A percentile compares a stretch with the other conserved stretches of the same genome.
Conservation (phyloP, 2,797 vertebrate genomes). For the Gorsachius magnificus region DNA sequence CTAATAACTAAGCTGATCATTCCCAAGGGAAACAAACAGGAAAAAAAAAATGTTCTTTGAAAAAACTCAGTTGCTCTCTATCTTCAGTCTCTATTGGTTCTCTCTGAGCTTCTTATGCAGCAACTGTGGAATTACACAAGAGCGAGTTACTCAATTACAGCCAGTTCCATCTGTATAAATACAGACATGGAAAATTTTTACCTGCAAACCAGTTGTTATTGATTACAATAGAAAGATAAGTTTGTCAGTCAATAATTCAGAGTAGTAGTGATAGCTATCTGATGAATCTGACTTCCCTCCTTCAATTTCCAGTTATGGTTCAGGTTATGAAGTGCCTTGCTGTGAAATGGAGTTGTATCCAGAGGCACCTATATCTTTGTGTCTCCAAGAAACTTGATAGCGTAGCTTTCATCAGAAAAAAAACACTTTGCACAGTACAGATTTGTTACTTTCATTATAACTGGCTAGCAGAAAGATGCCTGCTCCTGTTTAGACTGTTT, state of each 20-base stretch:
- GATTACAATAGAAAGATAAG: neutral
- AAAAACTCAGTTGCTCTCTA: neutral
- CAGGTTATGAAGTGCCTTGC: neutral
- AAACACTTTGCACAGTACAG: neutral
- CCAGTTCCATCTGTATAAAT: constrained; percentile 35
- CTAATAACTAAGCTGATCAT: neutral
- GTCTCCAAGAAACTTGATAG: neutral
- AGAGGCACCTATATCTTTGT: neutral
- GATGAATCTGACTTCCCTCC: neutral
- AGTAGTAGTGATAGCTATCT: neutral
- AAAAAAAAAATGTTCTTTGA: neutral
- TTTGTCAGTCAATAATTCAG: neutral
- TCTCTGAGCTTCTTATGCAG: neutral
- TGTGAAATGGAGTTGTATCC: neutral
- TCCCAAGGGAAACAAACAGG: neutral
- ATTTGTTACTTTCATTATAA: neutral
- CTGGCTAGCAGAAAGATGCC: neutral
- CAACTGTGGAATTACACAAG: constrained; percentile 3
- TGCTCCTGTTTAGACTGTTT: neutral
- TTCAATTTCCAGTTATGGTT: neutral
- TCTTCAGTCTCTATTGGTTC: neutral
- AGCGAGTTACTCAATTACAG: neutral
- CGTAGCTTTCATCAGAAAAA: neutral
- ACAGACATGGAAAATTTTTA: constrained; percentile 11
- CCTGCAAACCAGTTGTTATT: neutral